Evolutionary conservation across 2,888 invertebrate genomes (phyloP).

Genomic region (Linyphia triangularis): DNA sequence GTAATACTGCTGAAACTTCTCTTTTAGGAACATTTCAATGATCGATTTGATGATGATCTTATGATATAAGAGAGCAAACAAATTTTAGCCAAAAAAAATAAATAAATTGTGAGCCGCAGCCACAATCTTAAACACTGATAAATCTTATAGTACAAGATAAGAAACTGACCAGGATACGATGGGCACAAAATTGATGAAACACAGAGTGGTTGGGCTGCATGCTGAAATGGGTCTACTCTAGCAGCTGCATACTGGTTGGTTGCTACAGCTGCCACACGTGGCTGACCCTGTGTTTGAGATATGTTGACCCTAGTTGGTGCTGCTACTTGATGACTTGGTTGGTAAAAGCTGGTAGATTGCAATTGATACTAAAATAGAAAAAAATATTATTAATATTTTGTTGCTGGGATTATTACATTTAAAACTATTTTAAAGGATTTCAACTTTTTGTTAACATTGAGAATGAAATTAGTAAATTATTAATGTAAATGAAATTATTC

Average conservation of each 20-base stretch:
- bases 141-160: neutral
- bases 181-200: conserved; percentile 96
- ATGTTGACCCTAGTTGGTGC: conserved; percentile 77
- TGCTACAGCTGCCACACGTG: conserved; percentile 78
- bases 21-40: neutral
- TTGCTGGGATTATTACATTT: too few species aligned
- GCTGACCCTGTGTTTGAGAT: conserved; percentile 76
- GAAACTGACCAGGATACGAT: conserved; percentile 85
- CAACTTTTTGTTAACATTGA: too few species aligned
- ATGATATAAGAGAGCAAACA: neutral
- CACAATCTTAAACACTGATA: neutral
- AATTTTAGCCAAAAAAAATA: neutral
- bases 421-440: too few species aligned
- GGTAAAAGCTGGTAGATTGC: conserved; percentile 82
- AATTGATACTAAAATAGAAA: conserved; percentile 85
- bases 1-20: too few species aligned
- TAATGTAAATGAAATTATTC: neutral
- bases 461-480: neutral
- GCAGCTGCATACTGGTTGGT: conserved; percentile 80
- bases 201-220: conserved; percentile 85
- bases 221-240: conserved; percentile 88
- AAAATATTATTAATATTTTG: too few species aligned
- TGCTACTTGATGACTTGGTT: conserved; percentile 78
- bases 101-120: neutral
- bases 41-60: neutral